Evolutionary conservation across 2,888 invertebrate species (phyloP), one percentile per base, ranked within the genome.

Genomic region (Dusona sp.): DNA sequence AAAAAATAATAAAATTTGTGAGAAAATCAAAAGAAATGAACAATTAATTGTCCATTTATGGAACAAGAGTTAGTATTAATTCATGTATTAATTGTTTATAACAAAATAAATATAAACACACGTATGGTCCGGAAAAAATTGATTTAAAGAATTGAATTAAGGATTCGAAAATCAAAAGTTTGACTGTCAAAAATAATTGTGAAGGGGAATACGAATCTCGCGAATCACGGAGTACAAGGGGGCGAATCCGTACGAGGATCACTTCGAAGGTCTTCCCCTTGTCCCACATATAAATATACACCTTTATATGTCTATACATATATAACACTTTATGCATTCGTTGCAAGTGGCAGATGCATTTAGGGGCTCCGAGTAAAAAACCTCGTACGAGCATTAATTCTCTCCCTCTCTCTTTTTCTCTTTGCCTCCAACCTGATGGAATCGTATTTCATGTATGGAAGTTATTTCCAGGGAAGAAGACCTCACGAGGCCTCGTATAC

Each of bases 181-280:
- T 48, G 13, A 48, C 25, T 48, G 74, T 75, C 74, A 19, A 75
- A 77, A 77, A 77, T 77, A 6, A 77, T 33, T 77, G 25, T 3
- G 8, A 48, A 48, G 65, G 68, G 51, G 38, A 75, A 45, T 13
- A 75, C 13, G 77, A 86, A 86, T 86, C 83, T 83, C 72, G 57
- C 79, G 83, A 86, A 86, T 86, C 86, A 86, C 86, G 70, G 79
- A 75, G 70, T 36, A 3, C 54, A 25, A 54, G 51, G 38, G 77
- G 64, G 67, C 83, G 86, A 86, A 86, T 86, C 86, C 86, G 72
- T 86, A 86, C 83, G 83, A 83, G 83, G 86, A 80, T 83, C 67
- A 67, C 79, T 42, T 65, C 72, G 85, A 85, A 79, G 85, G 85
- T 85, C 85, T 83, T 86, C 85, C 68, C 79, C 79, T 45, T 70